Conservation (phyloP, 2,888 invertebrate species). For the Apeira syringaria region DNA sequence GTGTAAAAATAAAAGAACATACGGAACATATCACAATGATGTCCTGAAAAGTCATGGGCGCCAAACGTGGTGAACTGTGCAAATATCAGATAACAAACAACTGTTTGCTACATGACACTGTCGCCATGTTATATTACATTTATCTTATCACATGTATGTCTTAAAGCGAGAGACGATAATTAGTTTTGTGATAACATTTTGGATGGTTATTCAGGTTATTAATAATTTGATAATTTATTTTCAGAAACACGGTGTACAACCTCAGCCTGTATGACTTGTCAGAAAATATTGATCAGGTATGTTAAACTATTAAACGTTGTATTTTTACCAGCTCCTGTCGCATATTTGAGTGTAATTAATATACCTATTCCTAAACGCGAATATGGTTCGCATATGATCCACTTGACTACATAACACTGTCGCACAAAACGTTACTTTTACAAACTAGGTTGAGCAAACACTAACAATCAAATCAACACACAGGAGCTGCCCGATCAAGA, state of each 20-base stretch:
- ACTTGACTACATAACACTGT: too few species aligned
- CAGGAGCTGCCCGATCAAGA: constrained; percentile 16
- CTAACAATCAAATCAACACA: constrained; percentile 9
- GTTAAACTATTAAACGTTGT: constrained; percentile 2
- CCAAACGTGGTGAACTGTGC: too few species aligned
- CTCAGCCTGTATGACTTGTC: constrained; percentile 93
- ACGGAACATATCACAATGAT: too few species aligned
- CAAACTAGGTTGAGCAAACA: constrained; percentile 25
- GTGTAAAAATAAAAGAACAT: too few species aligned
- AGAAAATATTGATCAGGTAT: constrained; percentile 89
- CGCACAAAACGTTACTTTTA: constrained; percentile 10
- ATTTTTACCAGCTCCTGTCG: too few species aligned
- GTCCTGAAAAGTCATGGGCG: too few species aligned
- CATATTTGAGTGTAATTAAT: too few species aligned
- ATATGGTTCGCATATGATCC: too few species aligned
- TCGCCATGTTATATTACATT: neutral
- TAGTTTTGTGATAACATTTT: too few species aligned
- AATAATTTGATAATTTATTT: constrained; percentile 41
- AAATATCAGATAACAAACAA: too few species aligned
- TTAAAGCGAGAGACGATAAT: neutral
- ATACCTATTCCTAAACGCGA: too few species aligned
- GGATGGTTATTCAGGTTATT: neutral
- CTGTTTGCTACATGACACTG: too few species aligned
- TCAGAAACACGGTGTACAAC: constrained; percentile 95
- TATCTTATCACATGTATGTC: neutral